Conservation (phyloP, 2,797 vertebrate genomes). For the Rhinogobio ventralis region DNA sequence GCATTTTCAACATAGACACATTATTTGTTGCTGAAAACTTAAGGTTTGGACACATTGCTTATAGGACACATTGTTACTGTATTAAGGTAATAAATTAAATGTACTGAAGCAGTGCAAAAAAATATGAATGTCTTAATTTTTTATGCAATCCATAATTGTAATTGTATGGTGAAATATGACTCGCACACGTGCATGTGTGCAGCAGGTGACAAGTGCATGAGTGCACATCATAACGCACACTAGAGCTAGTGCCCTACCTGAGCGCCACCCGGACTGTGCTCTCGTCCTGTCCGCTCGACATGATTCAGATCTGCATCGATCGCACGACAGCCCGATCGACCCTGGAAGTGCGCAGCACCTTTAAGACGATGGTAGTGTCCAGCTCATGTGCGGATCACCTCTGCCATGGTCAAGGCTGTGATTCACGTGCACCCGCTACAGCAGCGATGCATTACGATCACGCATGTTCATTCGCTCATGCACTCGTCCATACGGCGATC, state of each 20-base stretch:
- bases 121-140: neutral
- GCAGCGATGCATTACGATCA: neutral
- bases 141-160: neutral
- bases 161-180: neutral
- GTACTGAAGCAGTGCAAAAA: neutral
- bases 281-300: conserved; percentile 87
- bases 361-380: neutral
- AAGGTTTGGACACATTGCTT: neutral
- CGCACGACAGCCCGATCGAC: neutral
- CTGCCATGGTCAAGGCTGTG: conserved; percentile 71
- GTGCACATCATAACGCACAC: neutral
- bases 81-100: too few species aligned
- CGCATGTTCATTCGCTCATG: neutral
- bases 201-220: conserved; percentile 27
- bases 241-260: conserved; percentile 78
- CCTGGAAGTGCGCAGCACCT: conserved; percentile 38
- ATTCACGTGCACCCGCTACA: conserved; percentile 3
- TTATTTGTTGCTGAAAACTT: neutral
- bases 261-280: conserved; percentile 93
- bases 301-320: conserved; percentile 66
- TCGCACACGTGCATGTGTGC: neutral
- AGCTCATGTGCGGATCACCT: conserved; percentile 68
- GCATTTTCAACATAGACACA: too few species aligned
- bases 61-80: neutral
- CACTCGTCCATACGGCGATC: neutral